Base-by-base conservation (phyloP, 2,113 vertebrate species). In the Vireo altiloquus region DNA sequence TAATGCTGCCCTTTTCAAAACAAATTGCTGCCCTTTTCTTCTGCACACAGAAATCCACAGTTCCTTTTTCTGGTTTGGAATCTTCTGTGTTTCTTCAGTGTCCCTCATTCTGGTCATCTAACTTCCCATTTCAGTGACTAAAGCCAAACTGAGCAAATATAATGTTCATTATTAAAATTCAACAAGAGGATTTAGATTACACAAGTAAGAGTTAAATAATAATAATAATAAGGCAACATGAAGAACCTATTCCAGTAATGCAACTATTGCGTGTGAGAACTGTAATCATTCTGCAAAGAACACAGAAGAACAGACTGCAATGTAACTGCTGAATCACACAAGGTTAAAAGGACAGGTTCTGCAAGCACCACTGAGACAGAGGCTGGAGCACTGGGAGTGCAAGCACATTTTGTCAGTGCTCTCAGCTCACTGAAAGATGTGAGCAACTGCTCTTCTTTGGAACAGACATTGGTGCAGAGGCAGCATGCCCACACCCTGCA, bases 401-500 rank as follows among this genome's bases (percentile, higher is more conserved):
- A 7, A 93, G 37, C 22, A 74, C 13, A 33, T 69, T 86, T 83
- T 42, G 42, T 27, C n/a, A 61, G 25, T 35, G 52, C 10, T 44
- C 31, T 61, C 50, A 59, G 50, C 0, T 0, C 54, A 46, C 37
- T 9, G 5, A 68, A 69, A 53, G 10, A 31, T 3, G 5, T n/a
- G 12, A 80, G 50, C 10, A 68, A 24, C 15, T 42, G 12, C 37
- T 72, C 49, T 82, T 30, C 8, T 46, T 76, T 44, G 42, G 28
- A 66, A 75, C 4, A 24, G n/a, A 33, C 22, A 15, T 24, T 27
- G n/a, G 44, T 25, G 71, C 60, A 71, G 33, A 8, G 78, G 25
- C 81, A 61, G 21, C 0, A 0, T 66, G 54, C 5, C 30, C 44
- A 72, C 14, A 87, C 4, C 8, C 27, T 25, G 9, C 2, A 6